phyloP scores from a whole-genome alignment of 2,797 vertebrate species.

The Tauraco hartlaubi region DNA sequence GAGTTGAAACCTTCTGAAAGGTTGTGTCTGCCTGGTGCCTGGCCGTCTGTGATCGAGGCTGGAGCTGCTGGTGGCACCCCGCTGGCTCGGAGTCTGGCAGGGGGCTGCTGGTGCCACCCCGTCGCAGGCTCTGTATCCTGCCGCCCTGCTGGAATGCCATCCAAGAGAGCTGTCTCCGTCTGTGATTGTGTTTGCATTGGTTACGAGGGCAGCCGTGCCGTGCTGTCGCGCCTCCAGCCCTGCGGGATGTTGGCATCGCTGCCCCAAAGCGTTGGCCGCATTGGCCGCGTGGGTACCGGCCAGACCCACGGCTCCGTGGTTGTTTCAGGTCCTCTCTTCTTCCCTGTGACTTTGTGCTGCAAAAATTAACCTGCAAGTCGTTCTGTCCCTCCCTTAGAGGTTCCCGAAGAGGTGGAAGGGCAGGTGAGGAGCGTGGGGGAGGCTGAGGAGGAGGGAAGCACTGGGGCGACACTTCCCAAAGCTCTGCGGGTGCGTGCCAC shows the following conservation, averaged over 20 bases:
- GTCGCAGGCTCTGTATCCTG: too few species aligned
- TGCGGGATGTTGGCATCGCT: accelerated
- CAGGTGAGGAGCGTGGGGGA: neutral
- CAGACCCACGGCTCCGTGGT: accelerated
- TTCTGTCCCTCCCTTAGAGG: neutral
- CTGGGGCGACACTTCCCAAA: neutral
- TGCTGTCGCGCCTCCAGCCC: neutral
- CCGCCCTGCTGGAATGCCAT: too few species aligned
- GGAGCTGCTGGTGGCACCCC: neutral
- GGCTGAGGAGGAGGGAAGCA: neutral
- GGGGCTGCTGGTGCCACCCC: too few species aligned
- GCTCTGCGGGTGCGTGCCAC: accelerated
- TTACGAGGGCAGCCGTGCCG: neutral
- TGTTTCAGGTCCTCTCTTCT: neutral
- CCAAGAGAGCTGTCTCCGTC: too few species aligned
- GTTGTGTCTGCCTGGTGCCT: neutral
- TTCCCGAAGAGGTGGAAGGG: neutral
- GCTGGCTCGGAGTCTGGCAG: too few species aligned
- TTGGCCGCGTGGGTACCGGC: neutral
- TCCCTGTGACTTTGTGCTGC: neutral
- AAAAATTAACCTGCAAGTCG: accelerated
- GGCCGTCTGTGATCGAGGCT: accelerated
- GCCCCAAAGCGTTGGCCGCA: accelerated
- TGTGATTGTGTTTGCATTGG: accelerated
- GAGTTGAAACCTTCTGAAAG: neutral